Evolutionary conservation across 2,888 invertebrate species (phyloP).

Genomic region (Nephrotoma appendiculata): DNA sequence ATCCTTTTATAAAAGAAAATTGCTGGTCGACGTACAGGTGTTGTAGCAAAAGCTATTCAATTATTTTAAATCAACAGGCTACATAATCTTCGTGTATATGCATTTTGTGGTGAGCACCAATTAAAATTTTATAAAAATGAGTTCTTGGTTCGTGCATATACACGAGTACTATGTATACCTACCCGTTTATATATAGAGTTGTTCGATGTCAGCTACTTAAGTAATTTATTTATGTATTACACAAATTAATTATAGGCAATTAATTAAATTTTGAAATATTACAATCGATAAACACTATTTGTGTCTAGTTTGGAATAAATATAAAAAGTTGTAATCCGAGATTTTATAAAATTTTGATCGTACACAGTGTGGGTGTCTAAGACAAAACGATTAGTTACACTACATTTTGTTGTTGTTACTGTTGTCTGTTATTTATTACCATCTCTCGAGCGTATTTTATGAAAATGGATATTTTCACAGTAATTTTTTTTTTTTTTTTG

Average conservation of each 20-base stretch:
- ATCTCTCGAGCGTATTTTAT: neutral
- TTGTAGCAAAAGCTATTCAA: neutral
- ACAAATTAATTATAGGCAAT: neutral
- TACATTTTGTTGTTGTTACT: neutral
- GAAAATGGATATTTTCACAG: neutral
- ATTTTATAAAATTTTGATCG: neutral
- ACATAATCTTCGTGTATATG: neutral
- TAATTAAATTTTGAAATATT: neutral
- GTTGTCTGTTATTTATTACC: neutral
- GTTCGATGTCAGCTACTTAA: neutral
- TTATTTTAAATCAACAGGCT: neutral
- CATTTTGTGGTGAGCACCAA: neutral
- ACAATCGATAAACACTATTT: neutral
- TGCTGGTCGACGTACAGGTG: neutral
- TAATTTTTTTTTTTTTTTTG: neutral
- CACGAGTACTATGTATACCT: neutral
- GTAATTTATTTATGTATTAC: neutral
- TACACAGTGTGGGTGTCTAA: neutral
- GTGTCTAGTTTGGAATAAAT: neutral
- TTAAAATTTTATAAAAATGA: neutral
- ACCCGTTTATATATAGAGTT: neutral
- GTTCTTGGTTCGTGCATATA: neutral
- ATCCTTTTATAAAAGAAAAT: neutral
- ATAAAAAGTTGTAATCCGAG: neutral
- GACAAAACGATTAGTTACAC: neutral